These are phyloP conservation scores for Synaphobranchus kaupii DNA, from an alignment of 2,797 vertebrate genomes.

Conservation along the genomic window DNA sequence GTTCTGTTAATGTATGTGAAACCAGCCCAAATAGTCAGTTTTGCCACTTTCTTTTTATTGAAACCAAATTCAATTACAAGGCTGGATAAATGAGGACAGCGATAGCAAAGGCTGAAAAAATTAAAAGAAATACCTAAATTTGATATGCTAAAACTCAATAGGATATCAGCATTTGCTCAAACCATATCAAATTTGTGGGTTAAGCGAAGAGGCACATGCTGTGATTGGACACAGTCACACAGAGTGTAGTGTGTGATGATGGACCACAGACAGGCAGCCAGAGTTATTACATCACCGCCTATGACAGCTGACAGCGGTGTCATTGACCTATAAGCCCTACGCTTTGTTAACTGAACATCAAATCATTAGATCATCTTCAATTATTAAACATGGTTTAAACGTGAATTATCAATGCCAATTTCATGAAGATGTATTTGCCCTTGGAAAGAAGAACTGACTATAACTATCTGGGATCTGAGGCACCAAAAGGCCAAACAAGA, in stretches of 20 bases:
- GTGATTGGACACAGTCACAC: conserved; percentile 23
- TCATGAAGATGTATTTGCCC: conserved; percentile 51
- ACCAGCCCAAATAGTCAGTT: conserved; percentile 33
- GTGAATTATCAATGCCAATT: conserved; percentile 45
- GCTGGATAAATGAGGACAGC: conserved; percentile 10
- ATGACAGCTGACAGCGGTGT: conserved; percentile 50
- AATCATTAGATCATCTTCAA: conserved; percentile 58
- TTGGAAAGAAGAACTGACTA: neutral
- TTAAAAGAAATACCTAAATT: neutral
- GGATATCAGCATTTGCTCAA: conserved; percentile 36
- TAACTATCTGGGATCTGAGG: neutral
- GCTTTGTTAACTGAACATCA: conserved; percentile 56
- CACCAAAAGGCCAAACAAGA: neutral
- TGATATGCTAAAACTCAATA: conserved; percentile 1
- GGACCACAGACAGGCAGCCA: conserved; percentile 35
- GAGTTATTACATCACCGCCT: conserved; percentile 48
- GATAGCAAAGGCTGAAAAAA: neutral
- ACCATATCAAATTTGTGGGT: conserved; percentile 32
- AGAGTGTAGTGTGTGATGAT: neutral
- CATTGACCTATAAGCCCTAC: conserved; percentile 49
- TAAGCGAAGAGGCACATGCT: conserved; percentile 28
- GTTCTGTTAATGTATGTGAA: conserved; percentile 35
- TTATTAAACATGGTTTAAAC: conserved; percentile 52
- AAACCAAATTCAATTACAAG: conserved; percentile 30
- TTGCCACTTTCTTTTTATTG: neutral